Percentiles rank a stretch among this genome's conserved stretches.
Evolutionary conservation across 2,113 vertebrate species (phyloP).

Genomic region (Esox niger): DNA sequence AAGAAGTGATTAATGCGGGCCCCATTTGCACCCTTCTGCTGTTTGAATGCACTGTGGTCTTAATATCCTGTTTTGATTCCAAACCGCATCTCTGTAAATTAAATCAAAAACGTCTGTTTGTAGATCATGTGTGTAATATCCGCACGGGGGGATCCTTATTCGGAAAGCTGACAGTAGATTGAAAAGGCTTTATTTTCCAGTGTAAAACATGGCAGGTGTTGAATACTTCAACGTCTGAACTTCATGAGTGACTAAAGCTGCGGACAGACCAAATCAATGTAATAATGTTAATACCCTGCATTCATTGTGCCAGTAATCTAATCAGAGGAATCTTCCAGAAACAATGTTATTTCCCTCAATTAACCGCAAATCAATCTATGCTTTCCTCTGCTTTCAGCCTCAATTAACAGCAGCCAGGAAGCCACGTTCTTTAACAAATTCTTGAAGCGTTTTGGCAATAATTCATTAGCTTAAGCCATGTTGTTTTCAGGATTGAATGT

Average conservation of each 20-base stretch:
- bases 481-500: not conserved
- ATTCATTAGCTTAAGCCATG: conserved; percentile 25
- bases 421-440: conserved; percentile 43
- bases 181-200: conserved; percentile 17
- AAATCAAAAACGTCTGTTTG: conserved; percentile 15
- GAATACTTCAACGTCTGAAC: conserved; percentile 37
- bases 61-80: conserved; percentile 33
- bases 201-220: conserved; percentile 47
- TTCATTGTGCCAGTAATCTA: conserved; percentile 26
- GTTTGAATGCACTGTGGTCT: conserved; percentile 31
- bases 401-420: conserved; percentile 45
- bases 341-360: conserved; percentile 55
- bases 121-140: not conserved
- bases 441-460: too few relatives aligned
- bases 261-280: conserved; percentile 8
- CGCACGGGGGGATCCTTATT: conserved; percentile 28
- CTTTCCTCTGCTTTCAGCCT: conserved; percentile 39
- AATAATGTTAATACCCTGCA: not conserved
- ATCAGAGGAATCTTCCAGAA: conserved; percentile 40
- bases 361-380: conserved; percentile 54
- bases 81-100: conserved; percentile 22
- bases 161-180: conserved; percentile 39
- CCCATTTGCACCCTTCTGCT: conserved; percentile 48
- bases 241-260: conserved; percentile 9
- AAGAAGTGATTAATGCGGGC: conserved; percentile 57